phyloP scores from a whole-genome alignment of 2,113 vertebrate genomes.

The Aleadryas rufinucha region DNA sequence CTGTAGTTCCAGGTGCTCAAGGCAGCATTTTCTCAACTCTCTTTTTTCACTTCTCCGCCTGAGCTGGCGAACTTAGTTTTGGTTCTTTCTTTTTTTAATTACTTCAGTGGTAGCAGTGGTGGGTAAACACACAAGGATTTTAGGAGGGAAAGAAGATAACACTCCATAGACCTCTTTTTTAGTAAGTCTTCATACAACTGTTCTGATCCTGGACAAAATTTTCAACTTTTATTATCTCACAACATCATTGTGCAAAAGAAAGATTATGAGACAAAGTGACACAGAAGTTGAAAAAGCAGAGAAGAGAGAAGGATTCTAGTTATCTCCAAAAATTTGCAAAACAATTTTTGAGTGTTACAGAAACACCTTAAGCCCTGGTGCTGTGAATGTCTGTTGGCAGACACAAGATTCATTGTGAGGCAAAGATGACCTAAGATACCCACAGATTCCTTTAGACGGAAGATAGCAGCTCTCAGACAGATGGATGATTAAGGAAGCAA shows the following conservation, averaged over 20 bases:
- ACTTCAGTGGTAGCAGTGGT: background rate
- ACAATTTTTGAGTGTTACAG: background rate
- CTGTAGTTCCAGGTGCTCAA: background rate
- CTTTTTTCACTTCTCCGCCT: background rate
- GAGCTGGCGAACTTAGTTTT: background rate
- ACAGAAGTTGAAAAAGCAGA: background rate
- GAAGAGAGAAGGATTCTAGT: background rate
- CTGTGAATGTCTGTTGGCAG: background rate
- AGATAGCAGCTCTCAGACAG: background rate
- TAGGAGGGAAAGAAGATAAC: background rate
- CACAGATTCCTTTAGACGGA: background rate
- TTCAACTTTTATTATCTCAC: background rate
- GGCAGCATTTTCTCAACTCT: background rate
- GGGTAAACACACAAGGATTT: background rate
- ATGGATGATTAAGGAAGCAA: background rate
- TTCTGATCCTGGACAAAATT: background rate
- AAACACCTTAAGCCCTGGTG: background rate
- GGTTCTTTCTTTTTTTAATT: background rate
- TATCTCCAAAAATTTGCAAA: background rate
- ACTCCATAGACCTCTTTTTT: background rate
- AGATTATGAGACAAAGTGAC: background rate
- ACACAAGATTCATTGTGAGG: background rate
- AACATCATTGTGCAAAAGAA: background rate
- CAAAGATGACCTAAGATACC: background rate
- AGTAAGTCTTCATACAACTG: background rate